Evolutionary conservation across 2,797 vertebrate genomes (phyloP), one percentile per base, ranked within the genome.

Genomic region (Octomys mimax): DNA sequence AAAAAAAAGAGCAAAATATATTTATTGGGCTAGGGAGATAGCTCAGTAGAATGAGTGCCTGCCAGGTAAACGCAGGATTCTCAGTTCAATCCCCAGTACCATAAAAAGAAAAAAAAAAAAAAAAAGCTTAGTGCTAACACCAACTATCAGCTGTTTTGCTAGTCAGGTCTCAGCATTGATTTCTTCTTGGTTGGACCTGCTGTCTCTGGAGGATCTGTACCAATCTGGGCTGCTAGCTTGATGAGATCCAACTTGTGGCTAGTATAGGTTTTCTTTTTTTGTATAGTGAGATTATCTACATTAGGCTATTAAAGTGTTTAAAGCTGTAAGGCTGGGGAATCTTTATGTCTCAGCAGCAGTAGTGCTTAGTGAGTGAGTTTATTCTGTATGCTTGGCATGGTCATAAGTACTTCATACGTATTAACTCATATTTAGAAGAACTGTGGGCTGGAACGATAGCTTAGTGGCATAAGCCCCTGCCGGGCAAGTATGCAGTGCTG

Each of bases 311-410:
- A 82, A 96, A 87, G 59, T 75, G 31, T 92, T 87, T 86, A 84
- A 96, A 92, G 39, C 57, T 90, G 52, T 81, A 70, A 95, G 59
- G 16, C 77, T 96, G 2, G 46, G 62, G 91, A 92, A n/a, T 89
- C 36, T 87, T 87, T 87, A 22, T 68, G 79, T 21, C 66, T 78
- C 39, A 96, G 33, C 84, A 57, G 70, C 68, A 71, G 33, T 57
- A 31, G 52, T 81, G 33, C 92, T 62, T 57, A 52, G 0, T 46
- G 59, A 95, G 89, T 49, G 79, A 12, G 7, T 61, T 61, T 61
- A 36, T 57, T 83, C 77, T 89, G 0, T 73, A 42, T 95, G 36
- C 39, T 52, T 91, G 70, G 79, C 59, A 61, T 57, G 82, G 18
- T 54, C 33, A 31, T 73, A 81, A 96, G 57, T 49, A 31, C 54